Percentiles rank a stretch among this genome's conserved stretches.
phyloP scores from a whole-genome alignment of 2,888 invertebrate species.

The Cantharis lateralis region DNA sequence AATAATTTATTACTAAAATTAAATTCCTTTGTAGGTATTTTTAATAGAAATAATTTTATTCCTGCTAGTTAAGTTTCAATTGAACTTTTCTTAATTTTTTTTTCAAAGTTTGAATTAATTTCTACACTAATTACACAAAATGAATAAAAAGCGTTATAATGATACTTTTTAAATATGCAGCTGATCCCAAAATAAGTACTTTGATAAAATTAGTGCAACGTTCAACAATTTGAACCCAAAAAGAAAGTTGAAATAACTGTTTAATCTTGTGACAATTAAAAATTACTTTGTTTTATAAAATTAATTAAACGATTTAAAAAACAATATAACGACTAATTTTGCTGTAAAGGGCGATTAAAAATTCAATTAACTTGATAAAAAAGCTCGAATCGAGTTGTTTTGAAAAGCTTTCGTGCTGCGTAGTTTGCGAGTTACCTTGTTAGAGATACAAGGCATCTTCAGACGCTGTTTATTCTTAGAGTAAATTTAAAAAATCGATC shows the following conservation, averaged over 20 bases:
- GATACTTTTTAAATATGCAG: not conserved
- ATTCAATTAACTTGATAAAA: not conserved
- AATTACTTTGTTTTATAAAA: not conserved
- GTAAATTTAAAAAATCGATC: slow-evolving; percentile 59
- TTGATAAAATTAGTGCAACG: not conserved
- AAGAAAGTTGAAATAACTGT: not conserved
- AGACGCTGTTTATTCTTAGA: slow-evolving; percentile 54
- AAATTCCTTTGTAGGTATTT: not conserved
- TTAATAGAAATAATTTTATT: not conserved
- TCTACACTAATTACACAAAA: not conserved
- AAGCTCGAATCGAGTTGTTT: not conserved
- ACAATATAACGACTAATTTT: not conserved
- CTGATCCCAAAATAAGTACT: not conserved
- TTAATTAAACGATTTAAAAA: not conserved
- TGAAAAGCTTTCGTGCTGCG: slow-evolving; percentile 14
- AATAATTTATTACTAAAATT: slow-evolving; percentile 12
- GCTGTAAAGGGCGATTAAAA: not conserved
- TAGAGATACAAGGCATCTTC: slow-evolving; percentile 35
- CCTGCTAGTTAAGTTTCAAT: not conserved
- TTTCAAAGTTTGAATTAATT: not conserved
- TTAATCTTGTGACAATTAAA: not conserved
- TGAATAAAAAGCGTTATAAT: not conserved
- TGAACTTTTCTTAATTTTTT: not conserved
- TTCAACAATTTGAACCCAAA: not conserved
- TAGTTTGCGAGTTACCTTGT: slow-evolving; percentile 30